Evolutionary conservation across 2,797 vertebrate species (phyloP).

Genomic region (Champsocephalus esox): DNA sequence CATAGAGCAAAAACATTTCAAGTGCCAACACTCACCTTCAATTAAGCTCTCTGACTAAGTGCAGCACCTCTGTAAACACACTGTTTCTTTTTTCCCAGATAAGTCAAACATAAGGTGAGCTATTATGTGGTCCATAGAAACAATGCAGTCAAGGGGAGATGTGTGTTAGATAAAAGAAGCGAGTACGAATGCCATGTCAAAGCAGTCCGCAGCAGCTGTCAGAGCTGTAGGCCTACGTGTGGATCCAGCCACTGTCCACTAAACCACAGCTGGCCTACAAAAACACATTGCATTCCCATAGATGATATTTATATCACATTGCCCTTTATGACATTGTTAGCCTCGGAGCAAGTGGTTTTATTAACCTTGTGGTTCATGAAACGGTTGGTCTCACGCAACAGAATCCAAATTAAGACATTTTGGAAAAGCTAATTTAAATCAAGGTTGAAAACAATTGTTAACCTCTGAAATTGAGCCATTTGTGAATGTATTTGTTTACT

Average conservation of each 20-base stretch:
- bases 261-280: slow-evolving; percentile 8
- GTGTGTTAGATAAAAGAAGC: not conserved
- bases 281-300: slow-evolving; percentile 1
- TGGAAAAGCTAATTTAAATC: not conserved
- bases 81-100: slow-evolving; percentile 38
- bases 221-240: not conserved
- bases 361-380: not conserved
- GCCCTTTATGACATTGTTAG: not conserved
- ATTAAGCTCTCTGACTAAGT: slow-evolving; percentile 65
- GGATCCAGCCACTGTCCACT: not conserved
- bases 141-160: not conserved
- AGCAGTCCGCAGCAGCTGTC: slow-evolving; percentile 32
- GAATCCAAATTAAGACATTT: not conserved
- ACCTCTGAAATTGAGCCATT: not conserved
- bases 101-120: slow-evolving; percentile 51
- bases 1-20: too few relatives aligned
- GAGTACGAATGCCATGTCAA: slow-evolving; percentile 4
- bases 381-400: not conserved
- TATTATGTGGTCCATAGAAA: slow-evolving; percentile 29
- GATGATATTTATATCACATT: not conserved
- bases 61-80: slow-evolving; percentile 60
- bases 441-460: too few relatives aligned
- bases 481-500: not conserved
- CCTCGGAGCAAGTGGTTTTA: too few relatives aligned
- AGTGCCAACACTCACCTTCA: slow-evolving; percentile 70